These are phyloP conservation scores for Euphonia xanthogaster DNA, from an alignment of 2,797 vertebrate genomes.

Conservation along the genomic window DNA sequence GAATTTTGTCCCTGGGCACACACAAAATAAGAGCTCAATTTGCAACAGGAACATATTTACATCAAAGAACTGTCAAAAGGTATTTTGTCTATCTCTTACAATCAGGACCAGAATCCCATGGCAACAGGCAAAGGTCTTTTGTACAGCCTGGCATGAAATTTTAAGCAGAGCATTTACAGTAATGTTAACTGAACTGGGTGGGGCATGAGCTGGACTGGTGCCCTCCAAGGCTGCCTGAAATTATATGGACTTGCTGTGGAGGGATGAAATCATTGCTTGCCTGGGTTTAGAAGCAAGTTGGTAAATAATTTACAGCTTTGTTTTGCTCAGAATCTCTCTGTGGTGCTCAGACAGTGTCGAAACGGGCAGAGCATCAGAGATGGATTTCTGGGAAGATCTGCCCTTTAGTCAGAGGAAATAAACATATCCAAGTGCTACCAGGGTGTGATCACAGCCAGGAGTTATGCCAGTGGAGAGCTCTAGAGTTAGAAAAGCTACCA, in stretches of 20 bases:
- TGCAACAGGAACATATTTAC: background rate
- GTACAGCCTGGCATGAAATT: background rate
- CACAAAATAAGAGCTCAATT: background rate
- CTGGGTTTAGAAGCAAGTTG: background rate
- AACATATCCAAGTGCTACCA: background rate
- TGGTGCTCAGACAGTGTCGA: background rate
- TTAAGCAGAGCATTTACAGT: background rate
- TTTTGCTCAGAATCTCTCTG: background rate
- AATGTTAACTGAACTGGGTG: background rate
- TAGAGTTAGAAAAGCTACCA: background rate
- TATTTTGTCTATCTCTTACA: background rate
- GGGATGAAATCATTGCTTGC: background rate
- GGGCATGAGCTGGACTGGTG: background rate
- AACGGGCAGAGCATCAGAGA: background rate
- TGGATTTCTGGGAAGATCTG: background rate
- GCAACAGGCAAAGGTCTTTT: conserved; percentile 11
- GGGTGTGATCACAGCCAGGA: background rate
- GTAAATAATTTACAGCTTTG: conserved; percentile 45
- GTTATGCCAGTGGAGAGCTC: background rate
- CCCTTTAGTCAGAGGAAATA: conserved; percentile 27
- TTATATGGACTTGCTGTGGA: background rate
- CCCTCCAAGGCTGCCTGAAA: background rate
- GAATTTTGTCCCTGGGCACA: accelerated
- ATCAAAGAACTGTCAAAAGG: background rate
- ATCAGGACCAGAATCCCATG: background rate